Evolutionary conservation across 2,888 invertebrate species (phyloP).

Genomic region (Callosobruchus maculatus): DNA sequence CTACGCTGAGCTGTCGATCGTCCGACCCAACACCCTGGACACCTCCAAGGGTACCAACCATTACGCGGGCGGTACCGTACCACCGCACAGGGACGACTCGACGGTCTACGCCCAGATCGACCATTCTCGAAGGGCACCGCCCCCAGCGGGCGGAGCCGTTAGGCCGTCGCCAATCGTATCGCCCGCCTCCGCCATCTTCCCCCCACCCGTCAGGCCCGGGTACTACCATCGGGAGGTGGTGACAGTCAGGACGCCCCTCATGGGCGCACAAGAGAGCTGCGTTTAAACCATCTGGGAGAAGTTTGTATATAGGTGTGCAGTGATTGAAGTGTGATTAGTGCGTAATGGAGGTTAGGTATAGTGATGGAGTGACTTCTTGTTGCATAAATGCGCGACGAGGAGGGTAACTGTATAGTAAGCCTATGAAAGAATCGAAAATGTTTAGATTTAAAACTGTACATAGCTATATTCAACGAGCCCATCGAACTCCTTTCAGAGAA

Average conservation of each 20-base stretch:
- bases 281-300: conserved; percentile 56
- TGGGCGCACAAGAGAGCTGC: conserved; percentile 66
- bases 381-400: too few species aligned
- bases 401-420: too few species aligned
- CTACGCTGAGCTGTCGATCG: conserved; percentile 59
- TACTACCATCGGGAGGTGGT: conserved; percentile 62
- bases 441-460: too few species aligned
- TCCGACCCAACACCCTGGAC: conserved; percentile 54
- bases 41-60: conserved; percentile 41
- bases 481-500: too few species aligned
- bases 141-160: conserved; percentile 29
- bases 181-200: conserved; percentile 45
- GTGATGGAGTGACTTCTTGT: not conserved
- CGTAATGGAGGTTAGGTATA: conserved; percentile 6
- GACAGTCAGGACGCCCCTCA: conserved; percentile 67
- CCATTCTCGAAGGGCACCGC: conserved; percentile 57
- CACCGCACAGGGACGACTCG: conserved; percentile 54
- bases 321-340: conserved; percentile 18
- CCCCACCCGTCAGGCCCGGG: conserved; percentile 43
- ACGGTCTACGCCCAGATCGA: conserved; percentile 75
- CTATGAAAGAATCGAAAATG: too few species aligned
- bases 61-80: conserved; percentile 37
- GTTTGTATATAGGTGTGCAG: conserved; percentile 2
- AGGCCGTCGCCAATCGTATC: conserved; percentile 51
- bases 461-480: too few species aligned